Evolutionary conservation across 2,797 vertebrate genomes (phyloP).

Genomic region (Uromys caudimaculatus): DNA sequence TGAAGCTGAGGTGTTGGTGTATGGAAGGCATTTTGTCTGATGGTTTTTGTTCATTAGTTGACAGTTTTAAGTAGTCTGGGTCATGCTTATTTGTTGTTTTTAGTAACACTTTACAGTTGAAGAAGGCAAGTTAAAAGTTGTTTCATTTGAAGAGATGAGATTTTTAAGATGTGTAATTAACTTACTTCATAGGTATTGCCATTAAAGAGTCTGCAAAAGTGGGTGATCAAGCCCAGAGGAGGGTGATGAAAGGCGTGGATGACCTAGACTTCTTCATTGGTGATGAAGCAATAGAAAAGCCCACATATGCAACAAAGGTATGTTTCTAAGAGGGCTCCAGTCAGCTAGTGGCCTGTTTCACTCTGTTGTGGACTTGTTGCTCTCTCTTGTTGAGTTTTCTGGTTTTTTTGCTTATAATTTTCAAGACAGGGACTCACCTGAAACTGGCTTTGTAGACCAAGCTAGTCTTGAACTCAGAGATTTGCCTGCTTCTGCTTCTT

Average conservation of each 20-base stretch:
- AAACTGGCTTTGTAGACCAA: not conserved
- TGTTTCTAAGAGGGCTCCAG: not conserved
- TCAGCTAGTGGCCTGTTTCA: not conserved
- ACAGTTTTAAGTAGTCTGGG: conserved; percentile 39
- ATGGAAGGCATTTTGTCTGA: conserved; percentile 55
- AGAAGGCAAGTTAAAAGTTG: conserved; percentile 32
- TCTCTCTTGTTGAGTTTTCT: not conserved
- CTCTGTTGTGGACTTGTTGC: not conserved
- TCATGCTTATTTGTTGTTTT: conserved; percentile 50
- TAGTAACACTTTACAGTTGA: conserved; percentile 22
- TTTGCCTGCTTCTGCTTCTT: not conserved
- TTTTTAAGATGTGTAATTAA: conserved; percentile 63
- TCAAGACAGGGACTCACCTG: not conserved
- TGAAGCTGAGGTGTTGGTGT: conserved; percentile 40
- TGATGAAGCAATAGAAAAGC: conserved; percentile 98
- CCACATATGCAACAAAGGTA: conserved; percentile 98
- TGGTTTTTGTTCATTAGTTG: not conserved
- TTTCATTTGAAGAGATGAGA: conserved; percentile 34
- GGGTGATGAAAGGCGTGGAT: conserved; percentile 99
- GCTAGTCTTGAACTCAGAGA: not conserved
- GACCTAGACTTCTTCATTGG: conserved; percentile 99
- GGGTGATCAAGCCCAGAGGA: conserved; percentile 96
- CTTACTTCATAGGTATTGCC: conserved; percentile 93
- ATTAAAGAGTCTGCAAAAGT: conserved; percentile 99
- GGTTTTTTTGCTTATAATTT: not conserved